Evolutionary conservation across 1,140 invertebrate species (phyloP), one percentile per base, ranked within the genome.

Genomic region (Sarcophaga bullata): DNA sequence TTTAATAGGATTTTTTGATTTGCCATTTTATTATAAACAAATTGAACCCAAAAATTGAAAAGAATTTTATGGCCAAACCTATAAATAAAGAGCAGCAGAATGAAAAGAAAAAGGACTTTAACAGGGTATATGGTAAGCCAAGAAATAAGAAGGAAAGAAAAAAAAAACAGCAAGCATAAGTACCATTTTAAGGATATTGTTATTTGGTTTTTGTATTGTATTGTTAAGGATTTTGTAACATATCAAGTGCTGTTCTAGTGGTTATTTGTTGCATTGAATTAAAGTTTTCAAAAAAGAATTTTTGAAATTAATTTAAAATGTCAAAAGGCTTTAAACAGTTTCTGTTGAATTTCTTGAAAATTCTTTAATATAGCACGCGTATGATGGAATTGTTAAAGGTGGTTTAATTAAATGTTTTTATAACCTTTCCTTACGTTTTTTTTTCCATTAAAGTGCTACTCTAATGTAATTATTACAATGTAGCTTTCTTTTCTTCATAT

Each of bases 21-120:
- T 81, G 80, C 54, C 80, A 81, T 81, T 81, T 81, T 68, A 72
- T 62, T 49, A 81, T 11, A 52, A 76, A 52, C 75, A 78, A 78
- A 78, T 78, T 72, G 62, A 25, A 72, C 17, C 17, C 17, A 25
- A 72, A 72, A 72, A 72, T 72, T 78, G 75, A 52, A 78, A 78
- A 46, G 37, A 19, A 52, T 68, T 68, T 68, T 68, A 68, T 78
- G 17, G 17, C 75, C 48, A 68, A 68, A 37, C 25, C 68, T 19
- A 73, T 9, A 73, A 73, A 73, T 6, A 76, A 49, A 78, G 52
- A n/a, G 48, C 15, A 19, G 4, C 1, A 37, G 25, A 37, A 37
- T 37, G 25, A 37, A 37, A 37, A 37, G 25, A 37, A 37, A n/a
- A 37, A 37, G 25, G 25, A 37, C 25, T 37, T 37, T 37, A 4